Evolutionary conservation across 1,140 invertebrate species (phyloP).

Genomic region (Adoxophyes honmai): DNA sequence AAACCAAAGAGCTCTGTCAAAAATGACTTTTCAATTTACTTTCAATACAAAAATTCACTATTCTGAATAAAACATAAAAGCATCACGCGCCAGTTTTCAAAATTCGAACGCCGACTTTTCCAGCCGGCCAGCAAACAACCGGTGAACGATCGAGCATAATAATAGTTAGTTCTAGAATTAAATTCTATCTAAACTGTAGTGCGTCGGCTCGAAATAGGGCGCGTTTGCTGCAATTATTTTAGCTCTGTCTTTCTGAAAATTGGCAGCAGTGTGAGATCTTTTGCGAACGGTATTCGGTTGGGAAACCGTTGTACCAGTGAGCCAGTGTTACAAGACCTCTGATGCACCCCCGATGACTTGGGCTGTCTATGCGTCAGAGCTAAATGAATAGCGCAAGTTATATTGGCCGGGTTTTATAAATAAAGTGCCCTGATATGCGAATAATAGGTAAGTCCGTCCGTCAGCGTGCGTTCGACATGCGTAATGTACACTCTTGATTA

Average conservation of each 20-base stretch:
- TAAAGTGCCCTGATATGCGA: slow-evolving; percentile 62
- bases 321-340: slow-evolving; percentile 44
- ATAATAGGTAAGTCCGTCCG: slow-evolving; percentile 60
- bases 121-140: slow-evolving; percentile 5
- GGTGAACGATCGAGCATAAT: slow-evolving; percentile 45
- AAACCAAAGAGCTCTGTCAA: no score
- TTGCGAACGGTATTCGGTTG: slow-evolving; percentile 70
- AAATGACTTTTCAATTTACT: no score
- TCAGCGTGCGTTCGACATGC: slow-evolving; percentile 33
- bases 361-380: slow-evolving; percentile 17
- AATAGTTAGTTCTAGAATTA: slow-evolving; percentile 61
- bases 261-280: slow-evolving; percentile 71
- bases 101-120: slow-evolving; percentile 4
- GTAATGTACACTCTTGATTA: slow-evolving; percentile 24
- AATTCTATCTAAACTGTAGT: slow-evolving; percentile 64
- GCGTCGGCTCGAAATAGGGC: slow-evolving; percentile 70
- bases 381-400: slow-evolving; percentile 43
- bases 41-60: no score
- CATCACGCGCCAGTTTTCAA: not conserved
- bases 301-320: slow-evolving; percentile 60
- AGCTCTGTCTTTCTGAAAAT: slow-evolving; percentile 76
- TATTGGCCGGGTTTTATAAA: slow-evolving; percentile 61
- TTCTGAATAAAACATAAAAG: not conserved
- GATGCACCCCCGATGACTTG: slow-evolving; percentile 35
- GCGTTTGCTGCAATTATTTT: slow-evolving; percentile 74